Evolutionary conservation across 1,140 invertebrate genomes (phyloP).

Genomic region (Drosophila novamexicana): DNA sequence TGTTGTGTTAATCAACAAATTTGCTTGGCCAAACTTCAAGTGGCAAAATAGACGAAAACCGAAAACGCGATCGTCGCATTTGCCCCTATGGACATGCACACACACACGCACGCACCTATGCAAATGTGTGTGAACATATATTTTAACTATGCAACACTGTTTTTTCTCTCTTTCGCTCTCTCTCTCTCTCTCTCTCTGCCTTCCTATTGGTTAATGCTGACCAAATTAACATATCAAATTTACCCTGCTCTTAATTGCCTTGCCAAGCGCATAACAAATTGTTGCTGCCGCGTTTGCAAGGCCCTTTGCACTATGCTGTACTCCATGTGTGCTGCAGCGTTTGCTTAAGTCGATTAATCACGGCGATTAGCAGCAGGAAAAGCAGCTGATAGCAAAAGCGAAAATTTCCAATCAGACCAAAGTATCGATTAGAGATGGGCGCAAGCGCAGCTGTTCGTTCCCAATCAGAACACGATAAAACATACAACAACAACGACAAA

Average conservation of each 20-base stretch:
- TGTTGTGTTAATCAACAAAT: slow-evolving; percentile 44
- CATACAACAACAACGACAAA: too few species aligned
- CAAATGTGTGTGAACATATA: background rate
- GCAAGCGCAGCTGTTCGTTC: background rate
- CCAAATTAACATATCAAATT: slow-evolving; percentile 1
- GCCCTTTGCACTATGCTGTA: slow-evolving; percentile 1
- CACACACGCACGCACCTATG: background rate
- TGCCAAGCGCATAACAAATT: background rate
- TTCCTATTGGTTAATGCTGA: background rate
- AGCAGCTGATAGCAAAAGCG: slow-evolving; percentile 24
- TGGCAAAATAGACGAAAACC: slow-evolving; percentile 27
- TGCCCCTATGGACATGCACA: slow-evolving; percentile 8
- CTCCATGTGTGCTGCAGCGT: background rate
- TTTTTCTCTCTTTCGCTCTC: background rate
- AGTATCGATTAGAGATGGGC: slow-evolving; percentile 24
- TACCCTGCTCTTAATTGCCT: background rate
- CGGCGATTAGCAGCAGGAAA: slow-evolving; percentile 5
- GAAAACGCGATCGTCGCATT: slow-evolving; percentile 17
- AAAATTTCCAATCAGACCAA: slow-evolving; percentile 4
- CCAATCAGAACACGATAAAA: background rate
- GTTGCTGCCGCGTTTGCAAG: too few species aligned
- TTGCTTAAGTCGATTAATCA: slow-evolving; percentile 19
- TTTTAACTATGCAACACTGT: background rate
- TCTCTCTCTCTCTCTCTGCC: too few species aligned
- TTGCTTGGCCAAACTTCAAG: slow-evolving; percentile 42